These are phyloP conservation scores for Cloeon dipterum DNA, from an alignment of 2,888 invertebrate species.

Conservation along the genomic window DNA sequence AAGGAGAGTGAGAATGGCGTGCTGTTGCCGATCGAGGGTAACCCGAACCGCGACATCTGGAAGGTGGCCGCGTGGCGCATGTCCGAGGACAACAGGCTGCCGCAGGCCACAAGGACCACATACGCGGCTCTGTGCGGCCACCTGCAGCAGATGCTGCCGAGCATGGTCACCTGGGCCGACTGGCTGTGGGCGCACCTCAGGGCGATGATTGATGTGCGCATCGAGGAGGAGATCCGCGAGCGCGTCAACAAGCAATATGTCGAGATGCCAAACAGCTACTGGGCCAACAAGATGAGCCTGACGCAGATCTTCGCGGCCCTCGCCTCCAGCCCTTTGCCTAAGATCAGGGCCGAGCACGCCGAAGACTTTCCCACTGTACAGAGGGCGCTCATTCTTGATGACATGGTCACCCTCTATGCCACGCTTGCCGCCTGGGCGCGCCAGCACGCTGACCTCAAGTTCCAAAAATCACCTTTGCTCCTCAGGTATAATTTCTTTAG, in stretches of 20 bases:
- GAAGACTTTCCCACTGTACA: slow-evolving; percentile 55
- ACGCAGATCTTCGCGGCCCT: slow-evolving; percentile 44
- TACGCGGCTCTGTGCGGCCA: slow-evolving; percentile 67
- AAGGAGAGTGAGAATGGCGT: slow-evolving; percentile 9
- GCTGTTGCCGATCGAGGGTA: slow-evolving; percentile 45
- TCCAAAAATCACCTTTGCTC: neutral
- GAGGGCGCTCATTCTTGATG: slow-evolving; percentile 63
- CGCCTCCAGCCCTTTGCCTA: slow-evolving; percentile 30
- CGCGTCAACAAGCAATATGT: slow-evolving; percentile 28
- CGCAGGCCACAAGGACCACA: slow-evolving; percentile 29
- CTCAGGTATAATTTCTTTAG: too few species aligned
- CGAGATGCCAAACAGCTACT: slow-evolving; percentile 38
- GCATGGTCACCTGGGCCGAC: slow-evolving; percentile 73
- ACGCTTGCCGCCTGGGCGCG: slow-evolving; percentile 9
- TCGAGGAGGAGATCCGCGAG: slow-evolving; percentile 53
- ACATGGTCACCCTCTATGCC: slow-evolving; percentile 18
- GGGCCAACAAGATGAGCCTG: slow-evolving; percentile 36
- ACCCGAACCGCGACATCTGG: slow-evolving; percentile 41
- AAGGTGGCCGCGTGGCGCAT: slow-evolving; percentile 29
- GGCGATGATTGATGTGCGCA: slow-evolving; percentile 58
- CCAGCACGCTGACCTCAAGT: neutral
- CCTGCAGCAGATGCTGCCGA: slow-evolving; percentile 46
- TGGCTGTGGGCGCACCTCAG: slow-evolving; percentile 71
- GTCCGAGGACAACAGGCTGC: slow-evolving; percentile 16
- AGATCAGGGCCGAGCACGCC: slow-evolving; percentile 30